Evolutionary conservation across 2,888 invertebrate species (phyloP).

Genomic region (Anthophora plumipes): DNA sequence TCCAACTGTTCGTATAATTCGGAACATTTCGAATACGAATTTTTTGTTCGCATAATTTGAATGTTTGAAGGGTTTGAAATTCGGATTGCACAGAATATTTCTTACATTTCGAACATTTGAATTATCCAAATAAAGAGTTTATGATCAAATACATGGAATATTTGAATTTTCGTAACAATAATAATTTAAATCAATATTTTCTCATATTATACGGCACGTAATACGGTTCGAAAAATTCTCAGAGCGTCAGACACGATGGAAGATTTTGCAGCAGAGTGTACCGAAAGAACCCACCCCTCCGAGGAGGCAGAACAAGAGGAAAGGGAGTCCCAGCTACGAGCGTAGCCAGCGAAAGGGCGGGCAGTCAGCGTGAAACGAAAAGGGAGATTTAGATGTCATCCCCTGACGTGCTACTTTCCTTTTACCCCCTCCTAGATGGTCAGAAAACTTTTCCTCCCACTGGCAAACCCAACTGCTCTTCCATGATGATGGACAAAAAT

Average conservation of each 20-base stretch:
- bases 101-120: too few relatives aligned
- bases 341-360: conserved; percentile 82
- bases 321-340: conserved; percentile 71
- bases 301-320: conserved; percentile 65
- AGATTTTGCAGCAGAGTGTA: conserved; percentile 70
- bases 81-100: too few relatives aligned
- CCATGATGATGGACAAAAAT: conserved; percentile 76
- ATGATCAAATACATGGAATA: too few relatives aligned
- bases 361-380: conserved; percentile 80
- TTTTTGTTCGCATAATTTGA: too few relatives aligned
- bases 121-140: too few relatives aligned
- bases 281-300: conserved; percentile 73
- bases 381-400: conserved; percentile 84
- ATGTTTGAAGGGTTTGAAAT: too few relatives aligned
- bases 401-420: conserved; percentile 79
- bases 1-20: too few relatives aligned
- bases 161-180: too few relatives aligned
- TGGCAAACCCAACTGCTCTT: conserved; percentile 59
- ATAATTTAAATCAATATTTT: too few relatives aligned
- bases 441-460: conserved; percentile 50
- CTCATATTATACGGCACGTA: too few relatives aligned
- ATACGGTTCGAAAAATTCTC: background rate
- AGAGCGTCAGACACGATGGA: background rate
- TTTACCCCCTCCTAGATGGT: conserved; percentile 69
- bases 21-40: too few relatives aligned